Percentiles rank a stretch among this genome's conserved stretches.
Evolutionary conservation across 2,888 invertebrate species (phyloP).

Genomic region (Nomada fabriciana): DNA sequence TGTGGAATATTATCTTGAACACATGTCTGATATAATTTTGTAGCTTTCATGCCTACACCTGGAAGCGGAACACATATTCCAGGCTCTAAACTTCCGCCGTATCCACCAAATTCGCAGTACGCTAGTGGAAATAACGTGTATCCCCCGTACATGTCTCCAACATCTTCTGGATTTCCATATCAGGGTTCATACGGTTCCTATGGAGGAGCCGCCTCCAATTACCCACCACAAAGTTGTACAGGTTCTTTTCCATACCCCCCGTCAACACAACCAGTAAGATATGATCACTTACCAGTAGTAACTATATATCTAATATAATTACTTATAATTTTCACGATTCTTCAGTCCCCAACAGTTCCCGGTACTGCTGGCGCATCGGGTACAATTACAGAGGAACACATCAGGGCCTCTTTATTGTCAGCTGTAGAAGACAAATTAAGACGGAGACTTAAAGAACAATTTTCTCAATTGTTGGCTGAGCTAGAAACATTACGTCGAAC

Average conservation of each 20-base stretch:
- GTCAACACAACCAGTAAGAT: slow-evolving; percentile 76
- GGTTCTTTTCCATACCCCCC: slow-evolving; percentile 83
- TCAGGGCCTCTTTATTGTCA: slow-evolving; percentile 95
- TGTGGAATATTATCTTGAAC: slow-evolving; percentile 27
- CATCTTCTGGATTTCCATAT: slow-evolving; percentile 75
- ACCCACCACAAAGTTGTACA: slow-evolving; percentile 82
- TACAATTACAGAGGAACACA: slow-evolving; percentile 98
- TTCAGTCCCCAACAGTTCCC: slow-evolving; percentile 76
- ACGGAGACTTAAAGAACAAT: slow-evolving; percentile 94
- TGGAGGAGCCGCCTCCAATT: slow-evolving; percentile 79
- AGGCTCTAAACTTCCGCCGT: slow-evolving; percentile 60
- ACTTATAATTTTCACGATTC: slow-evolving; percentile 5
- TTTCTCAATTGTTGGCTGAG: slow-evolving; percentile 96
- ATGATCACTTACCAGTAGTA: slow-evolving; percentile 7
- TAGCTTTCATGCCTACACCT: slow-evolving; percentile 84
- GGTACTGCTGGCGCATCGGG: slow-evolving; percentile 86
- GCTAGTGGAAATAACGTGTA: slow-evolving; percentile 63
- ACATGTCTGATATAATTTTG: slow-evolving; percentile 7
- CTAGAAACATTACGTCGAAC: slow-evolving; percentile 94
- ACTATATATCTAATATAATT: not conserved
- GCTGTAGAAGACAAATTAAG: slow-evolving; percentile 98
- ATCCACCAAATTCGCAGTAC: slow-evolving; percentile 69
- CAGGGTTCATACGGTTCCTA: slow-evolving; percentile 85
- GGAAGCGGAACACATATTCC: slow-evolving; percentile 58
- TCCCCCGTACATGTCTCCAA: slow-evolving; percentile 74